These are phyloP conservation scores for Ascidia mentula DNA, from an alignment of 23 tunicate species.

Conservation along the genomic window DNA sequence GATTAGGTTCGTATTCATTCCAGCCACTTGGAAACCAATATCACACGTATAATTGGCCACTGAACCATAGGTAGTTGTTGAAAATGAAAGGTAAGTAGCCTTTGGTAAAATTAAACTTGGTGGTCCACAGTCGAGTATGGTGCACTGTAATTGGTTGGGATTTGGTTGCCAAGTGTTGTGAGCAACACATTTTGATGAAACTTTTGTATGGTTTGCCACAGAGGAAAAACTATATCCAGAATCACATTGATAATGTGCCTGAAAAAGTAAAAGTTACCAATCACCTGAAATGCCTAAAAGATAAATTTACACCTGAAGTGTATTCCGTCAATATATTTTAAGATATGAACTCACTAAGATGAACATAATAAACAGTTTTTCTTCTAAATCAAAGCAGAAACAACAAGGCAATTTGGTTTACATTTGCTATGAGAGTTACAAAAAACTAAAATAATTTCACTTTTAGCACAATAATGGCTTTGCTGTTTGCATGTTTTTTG, in stretches of 20 bases:
- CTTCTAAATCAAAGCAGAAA: too few species aligned
- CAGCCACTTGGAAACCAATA: constrained; percentile 10
- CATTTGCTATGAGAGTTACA: too few species aligned
- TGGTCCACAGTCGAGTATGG: constrained; percentile 18
- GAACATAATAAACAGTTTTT: too few species aligned
- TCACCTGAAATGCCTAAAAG: too few species aligned
- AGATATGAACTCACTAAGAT: too few species aligned
- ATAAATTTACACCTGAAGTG: too few species aligned
- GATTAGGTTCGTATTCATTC: neutral
- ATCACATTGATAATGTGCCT: constrained; percentile 49
- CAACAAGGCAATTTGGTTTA: too few species aligned
- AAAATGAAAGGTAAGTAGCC: neutral
- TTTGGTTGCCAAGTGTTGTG: constrained; percentile 44
- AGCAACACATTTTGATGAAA: constrained; percentile 29
- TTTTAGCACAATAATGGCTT: too few species aligned
- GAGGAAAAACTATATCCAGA: constrained; percentile 24
- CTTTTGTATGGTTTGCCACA: neutral
- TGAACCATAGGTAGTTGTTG: constrained; percentile 17
- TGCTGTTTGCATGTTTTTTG: too few species aligned
- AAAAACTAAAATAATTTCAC: too few species aligned
- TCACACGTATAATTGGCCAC: constrained; percentile 17
- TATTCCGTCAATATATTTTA: too few species aligned
- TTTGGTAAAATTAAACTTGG: constrained; percentile 20
- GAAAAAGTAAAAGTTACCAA: neutral
- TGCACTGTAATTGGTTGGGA: constrained; percentile 16